Evolutionary conservation across 1,140 invertebrate genomes (phyloP).

Genomic region (Orussus abietinus): DNA sequence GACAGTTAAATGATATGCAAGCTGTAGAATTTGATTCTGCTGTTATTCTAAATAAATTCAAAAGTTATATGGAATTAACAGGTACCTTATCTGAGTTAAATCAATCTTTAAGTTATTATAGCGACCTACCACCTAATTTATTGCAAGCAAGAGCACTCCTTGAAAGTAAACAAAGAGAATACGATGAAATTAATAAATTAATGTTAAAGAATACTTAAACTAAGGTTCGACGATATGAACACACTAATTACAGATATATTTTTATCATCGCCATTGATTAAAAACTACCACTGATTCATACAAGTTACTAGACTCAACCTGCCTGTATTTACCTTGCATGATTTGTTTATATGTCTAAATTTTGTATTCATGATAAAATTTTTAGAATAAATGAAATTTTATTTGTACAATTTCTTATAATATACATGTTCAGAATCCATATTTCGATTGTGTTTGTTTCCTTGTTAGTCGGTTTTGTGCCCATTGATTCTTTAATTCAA

Average conservation of each 20-base stretch:
- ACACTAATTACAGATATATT: too few species aligned
- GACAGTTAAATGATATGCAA: conserved; percentile 28
- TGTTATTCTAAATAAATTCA: conserved; percentile 33
- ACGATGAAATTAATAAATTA: conserved; percentile 29
- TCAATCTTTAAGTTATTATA: conserved; percentile 29
- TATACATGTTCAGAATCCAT: conserved; percentile 67
- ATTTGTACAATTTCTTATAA: conserved; percentile 16
- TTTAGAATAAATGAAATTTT: conserved; percentile 14
- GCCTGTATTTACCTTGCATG: too few species aligned
- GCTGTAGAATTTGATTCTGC: conserved; percentile 26
- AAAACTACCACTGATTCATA: too few species aligned
- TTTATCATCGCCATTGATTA: too few species aligned
- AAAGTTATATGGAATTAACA: conserved; percentile 25
- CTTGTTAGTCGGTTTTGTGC: conserved; percentile 78
- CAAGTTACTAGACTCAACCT: too few species aligned
- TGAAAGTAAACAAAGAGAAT: conserved; percentile 32
- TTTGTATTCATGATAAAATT: conserved; percentile 25
- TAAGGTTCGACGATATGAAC: too few species aligned
- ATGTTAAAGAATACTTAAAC: too few species aligned
- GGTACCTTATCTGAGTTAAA: conserved; percentile 32
- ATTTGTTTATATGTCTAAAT: too few species aligned
- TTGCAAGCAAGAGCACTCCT: conserved; percentile 39
- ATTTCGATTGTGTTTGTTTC: conserved; percentile 83
- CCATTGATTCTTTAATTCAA: conserved; percentile 92
- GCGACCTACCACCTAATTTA: conserved; percentile 41